A percentile compares a stretch with the other conserved stretches of the same genome.
Conservation (phyloP, 2,888 invertebrate species). For the Melinopterus prodromus region DNA sequence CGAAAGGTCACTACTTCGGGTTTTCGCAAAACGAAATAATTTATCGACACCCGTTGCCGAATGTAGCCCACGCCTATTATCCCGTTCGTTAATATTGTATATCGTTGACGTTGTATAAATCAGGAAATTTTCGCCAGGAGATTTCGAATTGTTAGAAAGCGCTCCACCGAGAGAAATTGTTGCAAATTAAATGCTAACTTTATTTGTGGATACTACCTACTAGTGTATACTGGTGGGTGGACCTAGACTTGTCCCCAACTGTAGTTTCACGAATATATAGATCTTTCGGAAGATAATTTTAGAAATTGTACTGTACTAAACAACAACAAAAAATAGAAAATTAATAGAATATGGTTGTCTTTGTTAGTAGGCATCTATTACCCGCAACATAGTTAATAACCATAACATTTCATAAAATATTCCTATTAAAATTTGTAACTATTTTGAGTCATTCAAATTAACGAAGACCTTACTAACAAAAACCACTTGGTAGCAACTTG, state of each 20-base stretch:
- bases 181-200: background rate
- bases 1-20: background rate
- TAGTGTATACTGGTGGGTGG: background rate
- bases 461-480: background rate
- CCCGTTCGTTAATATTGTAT: background rate
- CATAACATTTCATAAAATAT: no score
- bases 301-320: no score
- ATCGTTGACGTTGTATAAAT: background rate
- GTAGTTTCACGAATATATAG: no score
- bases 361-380: no score
- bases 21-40: constrained; percentile 4
- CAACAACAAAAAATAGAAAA: no score
- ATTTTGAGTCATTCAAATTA: no score
- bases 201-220: background rate
- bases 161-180: background rate
- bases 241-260: background rate
- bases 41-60: background rate
- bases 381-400: no score
- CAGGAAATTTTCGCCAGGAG: background rate
- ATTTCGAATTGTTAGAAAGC: background rate
- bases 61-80: background rate
- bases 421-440: no score
- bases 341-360: no score
- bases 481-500: constrained; percentile 1
- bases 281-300: no score